Percentiles rank a stretch among this genome's conserved stretches.
Evolutionary conservation across 2,888 invertebrate species (phyloP).

Genomic region (Gastrophysa polygoni): DNA sequence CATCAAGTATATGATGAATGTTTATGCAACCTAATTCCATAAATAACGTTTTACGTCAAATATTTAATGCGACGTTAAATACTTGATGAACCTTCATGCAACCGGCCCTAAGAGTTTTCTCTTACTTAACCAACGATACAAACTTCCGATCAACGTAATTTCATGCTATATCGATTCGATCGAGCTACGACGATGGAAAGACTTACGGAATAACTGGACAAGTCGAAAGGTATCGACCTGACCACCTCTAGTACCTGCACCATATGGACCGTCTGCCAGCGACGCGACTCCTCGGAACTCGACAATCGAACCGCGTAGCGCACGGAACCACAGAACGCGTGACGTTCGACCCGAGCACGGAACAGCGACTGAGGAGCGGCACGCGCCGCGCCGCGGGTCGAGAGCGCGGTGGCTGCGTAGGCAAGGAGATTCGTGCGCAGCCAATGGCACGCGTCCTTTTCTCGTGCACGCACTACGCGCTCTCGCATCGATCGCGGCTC

Average conservation of each 20-base stretch:
- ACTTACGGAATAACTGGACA: slow-evolving; percentile 76
- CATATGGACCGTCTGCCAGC: slow-evolving; percentile 69
- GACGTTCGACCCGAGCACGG: not conserved
- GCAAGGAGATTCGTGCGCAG: slow-evolving; percentile 50
- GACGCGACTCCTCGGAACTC: slow-evolving; percentile 10
- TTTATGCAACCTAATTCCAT: no score
- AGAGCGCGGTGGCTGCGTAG: slow-evolving; percentile 27
- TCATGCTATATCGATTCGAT: no score
- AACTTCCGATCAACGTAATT: no score
- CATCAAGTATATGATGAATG: no score
- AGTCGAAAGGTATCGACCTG: slow-evolving; percentile 79
- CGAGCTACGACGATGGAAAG: slow-evolving; percentile 41
- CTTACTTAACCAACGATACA: no score
- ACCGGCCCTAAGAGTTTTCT: no score
- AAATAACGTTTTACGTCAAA: no score
- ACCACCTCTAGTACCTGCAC: slow-evolving; percentile 82
- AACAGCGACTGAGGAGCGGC: slow-evolving; percentile 14
- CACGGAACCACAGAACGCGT: slow-evolving; percentile 6
- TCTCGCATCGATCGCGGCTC: slow-evolving; percentile 51
- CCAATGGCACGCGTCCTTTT: slow-evolving; percentile 55
- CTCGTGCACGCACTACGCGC: slow-evolving; percentile 58
- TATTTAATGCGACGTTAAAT: no score
- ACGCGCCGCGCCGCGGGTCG: no score
- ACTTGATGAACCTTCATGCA: no score
- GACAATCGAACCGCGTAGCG: slow-evolving; percentile 25